A percentile compares a stretch with the other conserved stretches of the same genome.
phyloP scores from a whole-genome alignment of 2,113 vertebrate species.

The Xenopus borealis region DNA sequence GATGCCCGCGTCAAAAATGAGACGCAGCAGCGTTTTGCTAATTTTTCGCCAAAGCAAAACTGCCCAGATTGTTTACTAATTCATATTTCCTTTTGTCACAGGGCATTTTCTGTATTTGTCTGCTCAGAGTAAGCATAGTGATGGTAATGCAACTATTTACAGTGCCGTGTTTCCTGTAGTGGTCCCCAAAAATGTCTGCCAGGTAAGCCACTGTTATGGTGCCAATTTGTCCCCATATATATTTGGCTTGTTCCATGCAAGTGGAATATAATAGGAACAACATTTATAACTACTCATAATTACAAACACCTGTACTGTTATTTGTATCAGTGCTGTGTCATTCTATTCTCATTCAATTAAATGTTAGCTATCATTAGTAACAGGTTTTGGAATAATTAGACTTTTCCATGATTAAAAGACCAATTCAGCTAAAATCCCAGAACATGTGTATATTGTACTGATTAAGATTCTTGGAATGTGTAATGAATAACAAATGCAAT shows the following conservation, averaged over 20 bases:
- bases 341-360: too few species aligned
- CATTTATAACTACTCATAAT: too few species aligned
- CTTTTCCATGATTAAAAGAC: background rate
- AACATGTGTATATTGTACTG: background rate
- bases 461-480: background rate
- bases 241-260: too few species aligned
- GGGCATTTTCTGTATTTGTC: conserved; percentile 78
- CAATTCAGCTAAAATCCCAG: background rate
- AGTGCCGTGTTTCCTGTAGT: conserved; percentile 68
- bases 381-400: background rate
- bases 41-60: too few species aligned
- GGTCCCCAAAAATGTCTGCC: conserved; percentile 61
- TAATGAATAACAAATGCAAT: background rate
- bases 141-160: conserved; percentile 56
- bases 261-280: background rate
- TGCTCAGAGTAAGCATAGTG: conserved; percentile 56
- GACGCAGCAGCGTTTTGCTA: too few species aligned
- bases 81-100: conserved; percentile 49
- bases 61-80: background rate
- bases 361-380: background rate
- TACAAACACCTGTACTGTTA: too few species aligned
- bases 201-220: conserved; percentile 59
- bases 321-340: too few species aligned
- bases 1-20: too few species aligned
- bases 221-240: too few species aligned